A percentile compares a stretch with the other conserved stretches of the same genome.
phyloP scores from a whole-genome alignment of 2,888 invertebrate species.

The Latheticus oryzae region DNA sequence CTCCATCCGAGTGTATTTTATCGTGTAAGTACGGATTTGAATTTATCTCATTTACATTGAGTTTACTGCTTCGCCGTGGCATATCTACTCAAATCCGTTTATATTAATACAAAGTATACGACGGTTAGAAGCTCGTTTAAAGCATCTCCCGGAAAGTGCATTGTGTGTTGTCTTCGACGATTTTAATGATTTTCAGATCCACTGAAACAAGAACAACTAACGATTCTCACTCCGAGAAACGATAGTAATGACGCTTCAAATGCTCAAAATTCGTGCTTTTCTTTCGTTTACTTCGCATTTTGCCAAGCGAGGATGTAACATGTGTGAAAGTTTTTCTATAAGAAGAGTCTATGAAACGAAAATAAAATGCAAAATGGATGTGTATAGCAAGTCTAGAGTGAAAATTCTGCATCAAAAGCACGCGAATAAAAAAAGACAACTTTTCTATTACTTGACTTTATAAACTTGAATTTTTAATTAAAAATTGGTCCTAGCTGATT shows the following conservation, averaged over 20 bases:
- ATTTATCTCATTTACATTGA: slow-evolving; percentile 38
- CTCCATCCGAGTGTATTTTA: slow-evolving; percentile 32
- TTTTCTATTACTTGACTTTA: no score
- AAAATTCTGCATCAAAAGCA: no score
- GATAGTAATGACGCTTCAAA: slow-evolving; percentile 13
- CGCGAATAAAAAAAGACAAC: no score
- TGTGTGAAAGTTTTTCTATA: slow-evolving; percentile 8
- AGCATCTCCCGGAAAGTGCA: slow-evolving; percentile 1
- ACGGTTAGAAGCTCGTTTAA: slow-evolving; percentile 15
- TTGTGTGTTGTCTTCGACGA: slow-evolving; percentile 19
- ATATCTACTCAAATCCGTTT: slow-evolving; percentile 39
- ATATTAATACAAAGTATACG: slow-evolving; percentile 40
- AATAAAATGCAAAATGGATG: no score
- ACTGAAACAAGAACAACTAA: slow-evolving; percentile 31
- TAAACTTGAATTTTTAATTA: no score
- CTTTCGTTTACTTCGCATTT: slow-evolving; percentile 3
- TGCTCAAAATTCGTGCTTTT: slow-evolving; percentile 2
- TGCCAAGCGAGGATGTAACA: slow-evolving; percentile 5
- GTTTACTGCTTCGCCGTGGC: slow-evolving; percentile 26
- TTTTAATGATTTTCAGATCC: slow-evolving; percentile 33
- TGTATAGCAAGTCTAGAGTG: no score
- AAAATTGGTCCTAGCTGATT: no score
- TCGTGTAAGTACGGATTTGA: slow-evolving; percentile 37
- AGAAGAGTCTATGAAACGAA: background rate
- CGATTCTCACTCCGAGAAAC: slow-evolving; percentile 19